Base-by-base conservation (phyloP, 2,888 invertebrate species). In the Pterostichus madidus region DNA sequence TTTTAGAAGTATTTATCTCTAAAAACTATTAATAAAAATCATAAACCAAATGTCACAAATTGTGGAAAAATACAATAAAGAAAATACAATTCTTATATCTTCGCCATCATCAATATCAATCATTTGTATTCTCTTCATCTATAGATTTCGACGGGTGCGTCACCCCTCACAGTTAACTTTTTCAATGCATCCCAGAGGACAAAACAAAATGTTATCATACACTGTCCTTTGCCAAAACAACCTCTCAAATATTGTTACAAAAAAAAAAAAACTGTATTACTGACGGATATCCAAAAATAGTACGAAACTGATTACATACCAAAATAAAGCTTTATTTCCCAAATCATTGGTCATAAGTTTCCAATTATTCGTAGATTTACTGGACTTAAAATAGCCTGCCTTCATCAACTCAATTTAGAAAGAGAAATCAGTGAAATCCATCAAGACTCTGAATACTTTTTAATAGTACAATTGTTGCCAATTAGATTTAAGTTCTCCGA, bases 11-110 rank as follows among this genome's bases (percentile, higher is more conserved):
- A 64, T 64, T 59, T 44, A 73, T 73, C 44, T 73, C 10, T 44
- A 73, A 73, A 64, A 73, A 73, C 73, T 73, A 73, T 73, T 73
- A 73, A 73, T 73, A 73, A 73, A 73, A 73, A 73, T 73, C 73
- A 73, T 73, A 73, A 39, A 49, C 73, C 31, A 17, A 44, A 15
- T 46, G 44, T 7, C 73, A 59, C 59, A 31, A 24, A 59, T 31
- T 59, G 49, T 49, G 49, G 49, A 49, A 49, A 49, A 59, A 59
- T 59, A 59, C 17, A 59, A 59, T 59, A 59, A 59, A 59, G 59
- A 59, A 59, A 59, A 59, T 31, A 31, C 59, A 59, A 13, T 59
- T 24, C 59, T 31, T 31, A 31, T 59, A 59, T 59, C 59, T 17
- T 59, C 59, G 17, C 17, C 5, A 11, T 59, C 31, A 31, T 59